Conservation (phyloP, 2,113 vertebrate species). For the Triplophysa tibetana region DNA sequence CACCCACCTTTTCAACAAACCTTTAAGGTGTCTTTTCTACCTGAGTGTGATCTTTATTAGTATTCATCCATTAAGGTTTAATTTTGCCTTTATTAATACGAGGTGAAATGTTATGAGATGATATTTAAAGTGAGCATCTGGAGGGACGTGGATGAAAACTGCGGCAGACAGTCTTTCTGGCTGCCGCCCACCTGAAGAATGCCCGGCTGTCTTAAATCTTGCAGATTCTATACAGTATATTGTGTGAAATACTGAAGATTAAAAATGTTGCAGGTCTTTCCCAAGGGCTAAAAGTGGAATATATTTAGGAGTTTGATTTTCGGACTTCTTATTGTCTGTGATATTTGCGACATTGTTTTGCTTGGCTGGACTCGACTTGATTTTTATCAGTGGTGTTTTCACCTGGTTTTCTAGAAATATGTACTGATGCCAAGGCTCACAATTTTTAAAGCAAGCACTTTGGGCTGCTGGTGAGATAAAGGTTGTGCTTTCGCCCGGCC, state of each 20-base stretch:
- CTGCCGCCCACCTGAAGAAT: slow-evolving; percentile 40
- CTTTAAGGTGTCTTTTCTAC: slow-evolving; percentile 8
- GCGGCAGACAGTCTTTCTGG: slow-evolving; percentile 29
- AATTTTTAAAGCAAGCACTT: not conserved
- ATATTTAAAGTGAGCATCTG: slow-evolving; percentile 13
- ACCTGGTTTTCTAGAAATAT: slow-evolving; percentile 22
- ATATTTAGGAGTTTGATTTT: not conserved
- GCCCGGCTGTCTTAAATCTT: slow-evolving; percentile 54
- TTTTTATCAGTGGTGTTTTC: not conserved
- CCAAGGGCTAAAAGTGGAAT: not conserved
- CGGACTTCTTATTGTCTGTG: not conserved
- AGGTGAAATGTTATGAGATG: slow-evolving; percentile 20
- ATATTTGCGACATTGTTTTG: slow-evolving; percentile 7
- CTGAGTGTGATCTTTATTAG: slow-evolving; percentile 49
- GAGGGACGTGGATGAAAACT: not conserved
- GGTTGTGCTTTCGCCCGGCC: not conserved
- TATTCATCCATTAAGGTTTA: slow-evolving; percentile 45
- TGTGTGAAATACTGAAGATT: slow-evolving; percentile 9
- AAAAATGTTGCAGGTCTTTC: slow-evolving; percentile 15
- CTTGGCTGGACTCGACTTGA: not conserved
- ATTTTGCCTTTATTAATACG: slow-evolving; percentile 54
- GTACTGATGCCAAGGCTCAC: not conserved
- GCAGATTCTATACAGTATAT: slow-evolving; percentile 16
- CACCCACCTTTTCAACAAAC: too few relatives aligned
- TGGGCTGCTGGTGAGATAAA: slow-evolving; percentile 1